phyloP scores from a whole-genome alignment of 2,113 vertebrate genomes.

The Sminthopsis crassicaudata region DNA sequence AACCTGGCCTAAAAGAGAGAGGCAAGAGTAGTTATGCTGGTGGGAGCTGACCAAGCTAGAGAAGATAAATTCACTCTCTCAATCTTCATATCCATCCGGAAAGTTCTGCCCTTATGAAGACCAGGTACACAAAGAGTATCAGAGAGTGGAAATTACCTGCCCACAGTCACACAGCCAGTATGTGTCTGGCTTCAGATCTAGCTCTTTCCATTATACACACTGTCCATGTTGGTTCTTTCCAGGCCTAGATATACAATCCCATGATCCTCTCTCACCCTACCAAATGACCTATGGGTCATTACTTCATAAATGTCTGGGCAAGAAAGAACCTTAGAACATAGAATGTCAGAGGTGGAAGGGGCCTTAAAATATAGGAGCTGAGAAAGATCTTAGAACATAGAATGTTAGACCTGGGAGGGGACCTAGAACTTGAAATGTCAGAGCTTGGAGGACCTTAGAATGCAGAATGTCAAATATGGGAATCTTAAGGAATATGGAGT shows the following conservation, averaged over 20 bases:
- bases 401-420: no score
- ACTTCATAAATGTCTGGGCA: not conserved
- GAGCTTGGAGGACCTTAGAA: no score
- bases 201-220: not conserved
- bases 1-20: not conserved
- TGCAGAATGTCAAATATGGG: no score
- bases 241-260: no score
- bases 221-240: not conserved
- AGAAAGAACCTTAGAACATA: not conserved
- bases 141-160: not conserved
- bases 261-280: not conserved
- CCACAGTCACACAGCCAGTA: not conserved
- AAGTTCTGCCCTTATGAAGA: not conserved
- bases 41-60: not conserved
- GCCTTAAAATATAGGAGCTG: no score
- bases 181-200: not conserved
- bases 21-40: not conserved
- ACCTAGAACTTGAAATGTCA: no score
- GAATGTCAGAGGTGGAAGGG: no score
- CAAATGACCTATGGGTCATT: not conserved
- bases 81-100: no score
- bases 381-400: no score
- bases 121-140: not conserved
- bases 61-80: rapidly evolving
- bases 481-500: no score